Conservation (phyloP, 2,113 vertebrate genomes). For the Antechinus stuartii region DNA sequence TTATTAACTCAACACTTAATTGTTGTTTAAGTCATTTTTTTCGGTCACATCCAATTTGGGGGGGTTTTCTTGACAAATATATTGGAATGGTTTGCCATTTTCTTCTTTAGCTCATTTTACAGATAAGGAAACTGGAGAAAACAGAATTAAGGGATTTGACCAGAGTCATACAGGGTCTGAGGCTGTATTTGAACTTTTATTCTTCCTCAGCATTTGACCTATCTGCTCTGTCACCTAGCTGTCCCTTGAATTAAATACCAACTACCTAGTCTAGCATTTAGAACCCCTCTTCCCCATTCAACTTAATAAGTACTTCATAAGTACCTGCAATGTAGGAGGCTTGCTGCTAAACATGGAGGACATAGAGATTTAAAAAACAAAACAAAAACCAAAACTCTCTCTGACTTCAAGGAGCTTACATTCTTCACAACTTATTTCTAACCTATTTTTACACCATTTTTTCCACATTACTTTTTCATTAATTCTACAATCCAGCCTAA, state of each 20-base stretch:
- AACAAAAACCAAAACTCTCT: background rate
- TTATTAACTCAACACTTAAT: too few species aligned
- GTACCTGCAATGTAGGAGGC: too few species aligned
- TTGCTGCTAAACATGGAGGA: too few species aligned
- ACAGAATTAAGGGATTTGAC: background rate
- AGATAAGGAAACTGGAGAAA: too few species aligned
- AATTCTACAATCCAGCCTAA: background rate
- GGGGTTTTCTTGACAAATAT: too few species aligned
- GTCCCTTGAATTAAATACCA: too few species aligned
- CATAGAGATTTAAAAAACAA: background rate
- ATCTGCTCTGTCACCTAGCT: background rate
- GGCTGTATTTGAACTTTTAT: background rate
- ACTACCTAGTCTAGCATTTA: background rate
- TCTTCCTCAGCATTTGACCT: too few species aligned
- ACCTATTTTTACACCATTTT: background rate
- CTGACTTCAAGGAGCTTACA: background rate
- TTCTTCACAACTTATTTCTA: background rate
- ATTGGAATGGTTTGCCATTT: too few species aligned
- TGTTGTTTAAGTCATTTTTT: too few species aligned
- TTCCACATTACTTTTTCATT: background rate
- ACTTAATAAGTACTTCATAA: background rate
- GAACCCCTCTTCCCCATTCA: background rate
- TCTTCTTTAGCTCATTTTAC: too few species aligned
- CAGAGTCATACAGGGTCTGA: background rate
- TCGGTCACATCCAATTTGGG: too few species aligned